These are phyloP conservation scores for Sebastes nivosus DNA, from an alignment of 2,797 vertebrate species.

Conservation along the genomic window DNA sequence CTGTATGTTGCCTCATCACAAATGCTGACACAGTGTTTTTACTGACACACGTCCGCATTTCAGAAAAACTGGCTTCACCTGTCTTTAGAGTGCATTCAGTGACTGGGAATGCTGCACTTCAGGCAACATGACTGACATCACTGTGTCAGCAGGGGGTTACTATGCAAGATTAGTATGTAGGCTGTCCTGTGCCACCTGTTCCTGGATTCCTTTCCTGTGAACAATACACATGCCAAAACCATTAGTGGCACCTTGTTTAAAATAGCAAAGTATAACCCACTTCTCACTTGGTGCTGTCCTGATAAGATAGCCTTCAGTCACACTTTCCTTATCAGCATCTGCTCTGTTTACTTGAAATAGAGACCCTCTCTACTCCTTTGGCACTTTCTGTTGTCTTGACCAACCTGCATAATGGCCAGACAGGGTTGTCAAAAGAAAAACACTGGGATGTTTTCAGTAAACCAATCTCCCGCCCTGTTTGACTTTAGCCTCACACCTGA, in stretches of 20 bases:
- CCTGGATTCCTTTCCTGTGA: background rate
- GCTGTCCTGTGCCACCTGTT: conserved; percentile 63
- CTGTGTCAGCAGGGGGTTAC: conserved; percentile 3
- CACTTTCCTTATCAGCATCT: background rate
- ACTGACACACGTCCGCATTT: background rate
- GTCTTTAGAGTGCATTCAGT: conserved; percentile 43
- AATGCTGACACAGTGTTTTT: conserved; percentile 34
- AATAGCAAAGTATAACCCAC: background rate
- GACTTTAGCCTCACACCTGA: conserved; percentile 40
- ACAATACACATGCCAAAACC: conserved; percentile 3
- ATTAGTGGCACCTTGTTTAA: background rate
- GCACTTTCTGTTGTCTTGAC: conserved; percentile 43
- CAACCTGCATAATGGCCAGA: conserved; percentile 44
- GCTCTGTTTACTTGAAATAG: conserved; percentile 54
- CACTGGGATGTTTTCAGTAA: conserved; percentile 70
- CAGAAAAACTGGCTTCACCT: conserved; percentile 55
- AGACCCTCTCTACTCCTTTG: conserved; percentile 33
- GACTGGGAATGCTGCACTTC: conserved; percentile 71
- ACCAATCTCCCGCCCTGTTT: conserved; percentile 37
- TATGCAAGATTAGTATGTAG: conserved; percentile 45
- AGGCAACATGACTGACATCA: conserved; percentile 59
- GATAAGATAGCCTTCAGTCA: background rate
- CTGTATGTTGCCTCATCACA: conserved; percentile 30
- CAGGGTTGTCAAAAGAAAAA: conserved; percentile 45
- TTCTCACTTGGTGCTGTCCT: background rate